These are phyloP conservation scores for Liposcelis brunnea DNA, from an alignment of 2,888 invertebrate genomes.

Conservation along the genomic window DNA sequence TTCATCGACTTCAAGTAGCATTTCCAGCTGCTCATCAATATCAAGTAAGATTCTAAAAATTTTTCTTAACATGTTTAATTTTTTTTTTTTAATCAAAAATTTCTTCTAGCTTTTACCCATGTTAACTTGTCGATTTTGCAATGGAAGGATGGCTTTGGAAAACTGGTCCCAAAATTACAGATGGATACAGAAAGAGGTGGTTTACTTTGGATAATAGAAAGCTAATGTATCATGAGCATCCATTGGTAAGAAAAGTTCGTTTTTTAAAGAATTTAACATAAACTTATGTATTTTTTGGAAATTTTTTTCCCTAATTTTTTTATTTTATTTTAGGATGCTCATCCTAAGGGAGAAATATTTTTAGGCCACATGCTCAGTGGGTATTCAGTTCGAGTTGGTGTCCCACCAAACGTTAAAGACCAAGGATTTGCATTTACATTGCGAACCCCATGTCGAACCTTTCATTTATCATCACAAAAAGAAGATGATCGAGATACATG, in stretches of 20 bases:
- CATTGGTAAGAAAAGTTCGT: conserved; percentile 36
- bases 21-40: conserved; percentile 59
- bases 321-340: conserved; percentile 42
- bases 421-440: conserved; percentile 68
- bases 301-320: no score
- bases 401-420: conserved; percentile 48
- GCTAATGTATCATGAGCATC: conserved; percentile 83
- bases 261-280: neutral
- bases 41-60: no score
- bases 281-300: no score
- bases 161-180: conserved; percentile 65
- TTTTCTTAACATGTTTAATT: neutral
- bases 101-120: conserved; percentile 38
- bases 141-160: conserved; percentile 81
- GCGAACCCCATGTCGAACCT: conserved; percentile 60
- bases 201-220: conserved; percentile 76
- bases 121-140: conserved; percentile 63
- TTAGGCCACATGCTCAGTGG: conserved; percentile 62
- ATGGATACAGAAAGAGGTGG: conserved; percentile 74
- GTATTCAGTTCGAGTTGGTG: conserved; percentile 52
- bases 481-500: conserved; percentile 64
- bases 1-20: conserved; percentile 66
- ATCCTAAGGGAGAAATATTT: conserved; percentile 82
- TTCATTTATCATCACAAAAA: conserved; percentile 55
- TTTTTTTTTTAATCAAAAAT: neutral